Conservation (phyloP, 2,888 invertebrate genomes). For the Parasteatoda lunata region DNA sequence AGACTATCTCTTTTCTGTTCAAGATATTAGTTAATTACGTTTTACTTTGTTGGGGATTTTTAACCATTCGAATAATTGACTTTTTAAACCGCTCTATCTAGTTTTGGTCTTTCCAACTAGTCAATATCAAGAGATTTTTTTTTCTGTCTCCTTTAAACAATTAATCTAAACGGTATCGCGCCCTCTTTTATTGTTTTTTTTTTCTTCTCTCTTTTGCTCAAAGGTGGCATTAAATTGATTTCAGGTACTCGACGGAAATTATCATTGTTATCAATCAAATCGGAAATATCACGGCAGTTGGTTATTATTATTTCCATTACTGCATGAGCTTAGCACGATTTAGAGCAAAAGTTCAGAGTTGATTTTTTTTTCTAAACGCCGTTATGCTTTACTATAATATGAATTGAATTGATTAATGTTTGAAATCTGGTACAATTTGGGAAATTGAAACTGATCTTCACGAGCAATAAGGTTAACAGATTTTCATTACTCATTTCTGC, state of each 20-base stretch:
- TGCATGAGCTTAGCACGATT: constrained; percentile 49
- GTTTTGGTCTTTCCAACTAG: too few species aligned
- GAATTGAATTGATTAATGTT: constrained; percentile 57
- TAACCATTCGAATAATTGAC: too few species aligned
- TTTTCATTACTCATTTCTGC: constrained; percentile 7
- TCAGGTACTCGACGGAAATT: constrained; percentile 32
- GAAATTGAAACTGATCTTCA: constrained; percentile 18
- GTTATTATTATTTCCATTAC: constrained; percentile 47
- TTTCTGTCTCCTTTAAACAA: neutral
- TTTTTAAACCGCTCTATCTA: too few species aligned
- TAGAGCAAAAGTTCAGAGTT: constrained; percentile 65
- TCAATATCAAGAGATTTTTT: too few species aligned
- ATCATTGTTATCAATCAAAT: constrained; percentile 57
- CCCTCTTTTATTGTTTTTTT: neutral
- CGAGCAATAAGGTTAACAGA: constrained; percentile 48
- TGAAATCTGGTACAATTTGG: constrained; percentile 35
- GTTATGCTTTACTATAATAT: too few species aligned
- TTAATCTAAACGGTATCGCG: neutral
- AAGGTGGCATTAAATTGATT: constrained; percentile 13
- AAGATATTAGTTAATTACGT: too few species aligned
- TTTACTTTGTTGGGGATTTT: too few species aligned
- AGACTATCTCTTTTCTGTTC: too few species aligned
- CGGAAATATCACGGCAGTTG: constrained; percentile 34
- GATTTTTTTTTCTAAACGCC: constrained; percentile 15
- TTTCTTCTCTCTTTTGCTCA: neutral